phyloP scores from a whole-genome alignment of 1,140 invertebrate genomes.

The Drosophila trapezifrons region DNA sequence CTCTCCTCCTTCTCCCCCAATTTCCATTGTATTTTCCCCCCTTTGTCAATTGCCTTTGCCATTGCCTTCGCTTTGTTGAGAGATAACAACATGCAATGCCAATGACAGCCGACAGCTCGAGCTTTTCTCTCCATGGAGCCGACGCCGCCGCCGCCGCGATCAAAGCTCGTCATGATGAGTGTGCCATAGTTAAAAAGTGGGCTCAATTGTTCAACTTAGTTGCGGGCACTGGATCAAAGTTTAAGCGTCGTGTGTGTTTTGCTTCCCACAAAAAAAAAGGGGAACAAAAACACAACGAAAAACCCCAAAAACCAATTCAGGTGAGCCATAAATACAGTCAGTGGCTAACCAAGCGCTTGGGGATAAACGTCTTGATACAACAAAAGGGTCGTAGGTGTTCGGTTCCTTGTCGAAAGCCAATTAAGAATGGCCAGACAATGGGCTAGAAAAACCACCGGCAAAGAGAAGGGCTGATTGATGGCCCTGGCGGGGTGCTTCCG shows the following conservation, averaged over 20 bases:
- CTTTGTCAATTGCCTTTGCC: slow-evolving; percentile 19
- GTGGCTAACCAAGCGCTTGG: slow-evolving; percentile 15
- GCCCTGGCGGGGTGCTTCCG: slow-evolving; percentile 26
- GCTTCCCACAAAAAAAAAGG: neutral
- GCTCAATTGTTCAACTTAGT: slow-evolving; percentile 20
- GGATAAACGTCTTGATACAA: slow-evolving; percentile 18
- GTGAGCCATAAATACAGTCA: slow-evolving; percentile 37
- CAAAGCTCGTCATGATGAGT: slow-evolving; percentile 39
- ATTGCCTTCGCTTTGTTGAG: slow-evolving; percentile 27
- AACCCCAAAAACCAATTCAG: slow-evolving; percentile 7
- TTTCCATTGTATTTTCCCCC: slow-evolving; percentile 8
- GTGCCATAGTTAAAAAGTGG: slow-evolving; percentile 8
- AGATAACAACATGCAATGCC: slow-evolving; percentile 46
- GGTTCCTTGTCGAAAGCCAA: slow-evolving; percentile 26
- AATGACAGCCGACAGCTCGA: slow-evolving; percentile 17
- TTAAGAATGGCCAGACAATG: slow-evolving; percentile 42
- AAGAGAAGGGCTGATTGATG: slow-evolving; percentile 22
- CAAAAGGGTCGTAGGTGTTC: slow-evolving; percentile 15
- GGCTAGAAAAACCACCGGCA: neutral
- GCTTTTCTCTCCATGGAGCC: slow-evolving; percentile 23
- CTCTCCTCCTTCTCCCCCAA: no score
- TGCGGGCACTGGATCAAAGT: slow-evolving; percentile 21
- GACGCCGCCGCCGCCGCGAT: slow-evolving; percentile 7
- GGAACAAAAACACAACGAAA: neutral
- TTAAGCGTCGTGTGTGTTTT: slow-evolving; percentile 14